Base-by-base conservation (phyloP, 92 coral and sea anemone genomes). In the Palythoa grandis region DNA sequence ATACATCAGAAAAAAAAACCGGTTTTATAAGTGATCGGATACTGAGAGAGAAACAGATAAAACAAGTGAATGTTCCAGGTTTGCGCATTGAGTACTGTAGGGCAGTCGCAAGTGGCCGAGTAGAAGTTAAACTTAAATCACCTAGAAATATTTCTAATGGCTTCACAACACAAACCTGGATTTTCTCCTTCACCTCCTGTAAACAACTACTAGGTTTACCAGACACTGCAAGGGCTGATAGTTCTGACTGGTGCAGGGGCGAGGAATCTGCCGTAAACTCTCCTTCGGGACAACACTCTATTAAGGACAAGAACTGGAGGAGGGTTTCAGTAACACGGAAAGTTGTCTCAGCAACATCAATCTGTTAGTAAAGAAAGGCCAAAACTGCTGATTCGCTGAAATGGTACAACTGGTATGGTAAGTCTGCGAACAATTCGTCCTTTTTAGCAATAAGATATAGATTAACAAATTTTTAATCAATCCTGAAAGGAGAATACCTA, bases 221-320 rank as follows among this genome's bases (percentile, higher is more conserved):
- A 76, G 82, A 76, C 16, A 76, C 79, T 12, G 63, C 63, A 75
- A 75, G 25, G 11, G 40, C 74, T 1, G 74, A 69, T 15, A 69
- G 47, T 69, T 69, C 39, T 1, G 43, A 69, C 17, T 24, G 74
- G 47, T 69, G 74, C 74, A 69, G 47, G 2, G 74, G 74, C 47
- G 74, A 69, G 19, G 74, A 7, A 1, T 69, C 74, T 12, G n/a
- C 17, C 37, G 74, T 69, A 29, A 69, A 69, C 37, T 69, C 74
- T 69, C 24, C 17, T 29, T 69, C 48, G 7, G 74, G 47, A 9
- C 43, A 69, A 2, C 74, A 69, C n/a, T 69, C 74, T 29, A 69
- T 11, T 25, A 69, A 29, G 16, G 43, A 69, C 4, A 3, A 37
- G 7, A 69, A 14, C 17, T 69, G 74, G 15, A 24, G 74, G 40